Evolutionary conservation across 2,888 invertebrate species (phyloP).

Genomic region (Agrotis exclamationis): DNA sequence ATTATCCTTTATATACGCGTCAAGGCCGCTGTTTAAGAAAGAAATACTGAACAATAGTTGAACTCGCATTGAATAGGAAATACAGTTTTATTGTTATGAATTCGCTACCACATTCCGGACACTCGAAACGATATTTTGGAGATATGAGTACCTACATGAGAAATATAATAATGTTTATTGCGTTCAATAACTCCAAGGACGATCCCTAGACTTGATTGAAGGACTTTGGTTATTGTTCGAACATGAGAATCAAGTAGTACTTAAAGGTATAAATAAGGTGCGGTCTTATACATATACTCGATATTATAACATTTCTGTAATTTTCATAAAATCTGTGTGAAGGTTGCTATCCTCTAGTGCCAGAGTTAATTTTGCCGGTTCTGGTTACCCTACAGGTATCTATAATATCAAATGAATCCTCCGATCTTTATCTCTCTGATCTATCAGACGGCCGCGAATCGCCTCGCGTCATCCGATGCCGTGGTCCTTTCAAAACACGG

Average conservation of each 20-base stretch:
- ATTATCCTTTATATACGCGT: not conserved
- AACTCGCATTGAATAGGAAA: slow-evolving; percentile 20
- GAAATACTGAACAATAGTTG: slow-evolving; percentile 19
- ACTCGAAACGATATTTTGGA: slow-evolving; percentile 26
- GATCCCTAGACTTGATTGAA: slow-evolving; percentile 53
- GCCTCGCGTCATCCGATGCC: too few species aligned
- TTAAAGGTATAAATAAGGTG: slow-evolving; percentile 32
- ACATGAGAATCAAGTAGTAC: slow-evolving; percentile 38
- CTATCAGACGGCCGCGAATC: too few species aligned
- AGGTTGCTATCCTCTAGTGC: too few species aligned
- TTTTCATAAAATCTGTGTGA: too few species aligned
- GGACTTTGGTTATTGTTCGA: slow-evolving; percentile 45
- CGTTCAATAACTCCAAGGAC: slow-evolving; percentile 57
- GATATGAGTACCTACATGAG: slow-evolving; percentile 32
- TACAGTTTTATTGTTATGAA: slow-evolving; percentile 29
- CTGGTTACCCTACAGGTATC: too few species aligned
- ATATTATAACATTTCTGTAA: too few species aligned
- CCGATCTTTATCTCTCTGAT: too few species aligned
- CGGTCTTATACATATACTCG: slow-evolving; percentile 9
- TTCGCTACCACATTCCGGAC: slow-evolving; percentile 36
- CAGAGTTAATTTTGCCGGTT: too few species aligned
- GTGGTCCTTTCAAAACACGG: too few species aligned
- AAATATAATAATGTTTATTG: slow-evolving; percentile 56
- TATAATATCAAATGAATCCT: too few species aligned
- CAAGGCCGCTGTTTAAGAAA: slow-evolving; percentile 25